Conservation (phyloP, 2,113 vertebrate genomes). For the Felis chaus region DNA sequence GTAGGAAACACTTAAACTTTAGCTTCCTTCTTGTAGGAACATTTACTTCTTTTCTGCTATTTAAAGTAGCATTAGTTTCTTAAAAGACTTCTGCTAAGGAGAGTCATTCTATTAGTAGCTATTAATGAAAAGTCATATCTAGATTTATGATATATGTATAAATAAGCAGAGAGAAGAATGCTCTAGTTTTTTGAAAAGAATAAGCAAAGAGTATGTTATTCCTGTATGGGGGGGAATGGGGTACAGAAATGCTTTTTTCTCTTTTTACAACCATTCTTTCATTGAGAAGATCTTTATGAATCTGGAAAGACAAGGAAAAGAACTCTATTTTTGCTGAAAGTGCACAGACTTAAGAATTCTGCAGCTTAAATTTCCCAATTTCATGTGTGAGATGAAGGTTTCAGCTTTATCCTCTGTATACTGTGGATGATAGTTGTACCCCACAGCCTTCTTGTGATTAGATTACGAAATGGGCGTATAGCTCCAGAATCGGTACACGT, state of each 20-base stretch:
- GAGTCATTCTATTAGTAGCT: background rate
- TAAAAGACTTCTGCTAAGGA: background rate
- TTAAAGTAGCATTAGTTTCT: background rate
- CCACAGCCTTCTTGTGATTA: background rate
- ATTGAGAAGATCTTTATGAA: background rate
- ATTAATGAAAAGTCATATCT: background rate
- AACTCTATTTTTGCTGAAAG: background rate
- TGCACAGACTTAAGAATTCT: background rate
- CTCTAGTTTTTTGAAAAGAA: background rate
- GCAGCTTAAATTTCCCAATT: background rate
- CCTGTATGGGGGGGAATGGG: background rate
- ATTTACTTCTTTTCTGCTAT: background rate
- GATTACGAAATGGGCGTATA: background rate
- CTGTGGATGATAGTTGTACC: background rate
- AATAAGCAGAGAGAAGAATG: background rate
- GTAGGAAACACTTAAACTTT: background rate
- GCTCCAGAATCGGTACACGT: background rate
- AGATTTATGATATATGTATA: background rate
- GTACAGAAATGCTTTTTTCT: background rate
- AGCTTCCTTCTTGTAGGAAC: background rate
- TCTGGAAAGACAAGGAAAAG: background rate
- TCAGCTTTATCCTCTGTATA: background rate
- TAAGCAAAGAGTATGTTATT: background rate
- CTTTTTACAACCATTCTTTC: background rate
- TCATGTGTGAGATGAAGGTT: background rate